A percentile compares a stretch with the other conserved stretches of the same genome.
Evolutionary conservation across 2,888 invertebrate species (phyloP).

Genomic region (Amblyjoppa proteus): DNA sequence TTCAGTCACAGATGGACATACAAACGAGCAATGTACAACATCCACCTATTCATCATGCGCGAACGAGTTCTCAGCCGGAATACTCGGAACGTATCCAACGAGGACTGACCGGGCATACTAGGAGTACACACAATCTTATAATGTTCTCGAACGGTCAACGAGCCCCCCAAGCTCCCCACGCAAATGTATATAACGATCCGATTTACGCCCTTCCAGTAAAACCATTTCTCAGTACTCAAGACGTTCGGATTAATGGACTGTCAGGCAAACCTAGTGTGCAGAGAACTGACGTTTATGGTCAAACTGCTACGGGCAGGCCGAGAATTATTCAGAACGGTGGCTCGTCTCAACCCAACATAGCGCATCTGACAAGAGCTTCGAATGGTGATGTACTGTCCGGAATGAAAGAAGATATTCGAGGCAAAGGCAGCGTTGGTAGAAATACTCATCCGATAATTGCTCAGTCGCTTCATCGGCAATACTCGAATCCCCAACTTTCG

Average conservation of each 20-base stretch:
- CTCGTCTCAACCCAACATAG: constrained; percentile 76
- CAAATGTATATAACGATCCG: constrained; percentile 79
- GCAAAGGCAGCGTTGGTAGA: constrained; percentile 29
- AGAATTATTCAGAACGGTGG: constrained; percentile 72
- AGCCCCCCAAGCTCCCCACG: constrained; percentile 67
- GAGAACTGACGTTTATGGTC: constrained; percentile 69
- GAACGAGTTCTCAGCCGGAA: constrained; percentile 82
- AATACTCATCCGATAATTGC: constrained; percentile 42
- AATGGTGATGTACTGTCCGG: constrained; percentile 36
- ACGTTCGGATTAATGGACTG: constrained; percentile 79
- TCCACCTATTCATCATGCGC: constrained; percentile 72
- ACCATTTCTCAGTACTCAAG: constrained; percentile 83
- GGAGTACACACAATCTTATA: constrained; percentile 77
- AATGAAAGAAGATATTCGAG: constrained; percentile 41
- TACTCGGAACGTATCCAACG: constrained; percentile 67
- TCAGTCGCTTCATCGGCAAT: constrained; percentile 77
- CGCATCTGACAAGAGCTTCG: constrained; percentile 61
- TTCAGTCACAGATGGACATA: constrained; percentile 79
- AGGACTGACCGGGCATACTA: constrained; percentile 68
- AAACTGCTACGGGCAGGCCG: constrained; percentile 64
- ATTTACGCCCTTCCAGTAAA: constrained; percentile 82
- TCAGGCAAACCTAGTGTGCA: constrained; percentile 70
- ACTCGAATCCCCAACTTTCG: constrained; percentile 80
- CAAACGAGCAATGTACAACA: constrained; percentile 62
- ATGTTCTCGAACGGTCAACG: constrained; percentile 59